Conservation (phyloP, 2,888 invertebrate species). For the Agrochola macilenta region DNA sequence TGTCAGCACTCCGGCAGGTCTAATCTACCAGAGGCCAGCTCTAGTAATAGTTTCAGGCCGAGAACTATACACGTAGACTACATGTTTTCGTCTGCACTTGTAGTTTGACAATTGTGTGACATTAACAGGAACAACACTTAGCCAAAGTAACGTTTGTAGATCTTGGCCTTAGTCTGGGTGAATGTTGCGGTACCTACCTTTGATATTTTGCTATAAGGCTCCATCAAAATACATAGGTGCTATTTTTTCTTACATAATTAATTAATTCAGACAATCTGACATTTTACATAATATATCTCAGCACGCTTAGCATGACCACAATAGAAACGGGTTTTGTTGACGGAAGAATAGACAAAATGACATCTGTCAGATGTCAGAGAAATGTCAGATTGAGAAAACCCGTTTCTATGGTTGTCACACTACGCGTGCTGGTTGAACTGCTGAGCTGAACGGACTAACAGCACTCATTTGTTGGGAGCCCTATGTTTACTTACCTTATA, state of each 20-base stretch:
- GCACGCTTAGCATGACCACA: no score
- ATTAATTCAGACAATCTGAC: neutral
- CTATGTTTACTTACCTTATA: constrained; percentile 16
- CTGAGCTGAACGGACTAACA: neutral
- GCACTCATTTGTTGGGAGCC: neutral
- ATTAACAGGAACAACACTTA: neutral
- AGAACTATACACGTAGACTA: no score
- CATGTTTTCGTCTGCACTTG: neutral
- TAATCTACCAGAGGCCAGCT: no score
- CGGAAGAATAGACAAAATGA: no score
- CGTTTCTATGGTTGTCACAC: no score
- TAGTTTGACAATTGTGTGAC: neutral
- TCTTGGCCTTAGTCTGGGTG: neutral
- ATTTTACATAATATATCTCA: neutral
- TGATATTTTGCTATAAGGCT: neutral
- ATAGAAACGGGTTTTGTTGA: no score
- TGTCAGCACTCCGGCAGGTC: no score
- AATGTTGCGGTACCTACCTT: neutral
- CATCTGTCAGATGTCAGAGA: no score
- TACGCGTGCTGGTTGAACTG: no score
- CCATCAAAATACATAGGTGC: neutral
- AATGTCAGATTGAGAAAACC: no score
- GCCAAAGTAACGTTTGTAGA: neutral
- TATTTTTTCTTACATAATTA: no score
- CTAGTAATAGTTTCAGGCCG: neutral